Evolutionary conservation across 1,140 invertebrate species (phyloP).

Genomic region (Euura lappo): DNA sequence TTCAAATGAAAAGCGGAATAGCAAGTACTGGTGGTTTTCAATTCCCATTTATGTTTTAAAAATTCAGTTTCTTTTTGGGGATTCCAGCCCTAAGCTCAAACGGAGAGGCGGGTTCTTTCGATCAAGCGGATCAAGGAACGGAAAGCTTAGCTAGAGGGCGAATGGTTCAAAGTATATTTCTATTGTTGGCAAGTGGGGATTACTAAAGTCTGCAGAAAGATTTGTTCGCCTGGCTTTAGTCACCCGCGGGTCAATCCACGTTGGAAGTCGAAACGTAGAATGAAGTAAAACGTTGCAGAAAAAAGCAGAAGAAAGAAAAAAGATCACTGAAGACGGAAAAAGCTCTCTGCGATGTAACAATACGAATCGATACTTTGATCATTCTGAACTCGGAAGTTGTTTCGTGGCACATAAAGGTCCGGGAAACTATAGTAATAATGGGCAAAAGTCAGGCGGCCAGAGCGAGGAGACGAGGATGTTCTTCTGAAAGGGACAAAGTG

Average conservation of each 20-base stretch:
- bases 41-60: no score
- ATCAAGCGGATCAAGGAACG: neutral
- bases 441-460: neutral
- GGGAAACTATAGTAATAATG: slow-evolving; percentile 2
- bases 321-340: no score
- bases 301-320: no score
- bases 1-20: no score
- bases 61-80: no score
- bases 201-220: neutral
- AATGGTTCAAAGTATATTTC: neutral
- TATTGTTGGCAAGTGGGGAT: slow-evolving; percentile 2
- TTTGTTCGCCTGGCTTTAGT: neutral
- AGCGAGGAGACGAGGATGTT: neutral
- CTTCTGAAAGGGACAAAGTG: neutral
- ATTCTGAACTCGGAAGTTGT: no score
- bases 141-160: neutral
- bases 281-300: no score
- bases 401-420: no score
- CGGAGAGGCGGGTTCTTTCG: neutral
- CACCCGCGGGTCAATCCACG: neutral
- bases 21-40: no score
- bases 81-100: neutral
- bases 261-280: no score
- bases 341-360: no score
- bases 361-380: no score